A percentile compares a stretch with the other conserved stretches of the same genome.
phyloP scores from a whole-genome alignment of 2,888 invertebrate species.

The Salticus scenicus region DNA sequence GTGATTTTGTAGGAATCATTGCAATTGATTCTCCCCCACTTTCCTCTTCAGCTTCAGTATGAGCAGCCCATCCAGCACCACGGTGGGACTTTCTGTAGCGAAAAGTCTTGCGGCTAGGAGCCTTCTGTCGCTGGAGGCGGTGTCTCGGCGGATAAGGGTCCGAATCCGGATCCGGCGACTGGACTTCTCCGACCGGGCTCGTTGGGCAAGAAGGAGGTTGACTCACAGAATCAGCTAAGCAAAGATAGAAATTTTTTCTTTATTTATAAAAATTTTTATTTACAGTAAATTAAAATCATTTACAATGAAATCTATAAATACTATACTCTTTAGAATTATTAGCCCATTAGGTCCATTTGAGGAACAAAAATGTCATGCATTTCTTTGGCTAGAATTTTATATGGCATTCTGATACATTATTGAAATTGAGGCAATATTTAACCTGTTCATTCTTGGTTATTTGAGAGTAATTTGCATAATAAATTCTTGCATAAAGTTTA shows the following conservation, averaged over 20 bases:
- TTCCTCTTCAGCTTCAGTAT: conserved; percentile 53
- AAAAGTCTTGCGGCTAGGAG: conserved; percentile 95
- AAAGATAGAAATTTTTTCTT: background rate
- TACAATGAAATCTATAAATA: no score
- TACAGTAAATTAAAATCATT: no score
- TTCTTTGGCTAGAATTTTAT: no score
- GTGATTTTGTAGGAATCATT: conserved; percentile 59
- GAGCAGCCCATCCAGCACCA: conserved; percentile 72
- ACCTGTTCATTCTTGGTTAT: no score
- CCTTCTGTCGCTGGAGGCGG: conserved; percentile 89
- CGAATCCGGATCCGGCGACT: conserved; percentile 68
- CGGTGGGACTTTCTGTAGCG: conserved; percentile 71
- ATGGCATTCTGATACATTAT: no score
- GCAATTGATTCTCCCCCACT: conserved; percentile 54
- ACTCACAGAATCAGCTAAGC: conserved; percentile 46
- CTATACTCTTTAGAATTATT: no score
- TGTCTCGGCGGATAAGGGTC: conserved; percentile 79
- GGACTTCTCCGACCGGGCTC: conserved; percentile 62
- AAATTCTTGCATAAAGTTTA: no score
- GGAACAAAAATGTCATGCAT: no score
- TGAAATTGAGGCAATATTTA: no score
- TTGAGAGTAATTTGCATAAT: no score
- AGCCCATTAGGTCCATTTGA: no score
- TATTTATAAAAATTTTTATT: no score
- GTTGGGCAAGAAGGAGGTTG: conserved; percentile 60